These are phyloP conservation scores for Perccottus glenii DNA, from an alignment of 2,113 vertebrate genomes.

Conservation along the genomic window DNA sequence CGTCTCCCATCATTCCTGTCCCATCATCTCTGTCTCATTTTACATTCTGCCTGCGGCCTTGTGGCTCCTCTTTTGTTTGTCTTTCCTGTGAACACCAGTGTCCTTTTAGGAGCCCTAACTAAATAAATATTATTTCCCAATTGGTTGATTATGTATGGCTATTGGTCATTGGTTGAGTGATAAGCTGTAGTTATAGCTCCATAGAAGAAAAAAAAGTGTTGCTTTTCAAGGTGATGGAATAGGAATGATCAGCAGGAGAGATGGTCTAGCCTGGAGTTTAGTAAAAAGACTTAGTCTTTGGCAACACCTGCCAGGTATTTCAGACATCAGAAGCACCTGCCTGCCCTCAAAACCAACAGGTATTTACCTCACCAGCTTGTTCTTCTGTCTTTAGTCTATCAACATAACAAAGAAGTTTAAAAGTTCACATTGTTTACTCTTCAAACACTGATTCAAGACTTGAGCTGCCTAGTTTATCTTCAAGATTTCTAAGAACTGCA, in stretches of 20 bases:
- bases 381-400: constrained; percentile 29
- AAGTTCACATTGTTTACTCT: neutral
- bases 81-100: neutral
- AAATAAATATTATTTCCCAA: too few species aligned
- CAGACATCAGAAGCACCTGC: neutral
- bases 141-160: too few species aligned
- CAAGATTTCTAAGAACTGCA: neutral
- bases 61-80: constrained; percentile 5
- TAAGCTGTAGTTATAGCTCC: too few species aligned
- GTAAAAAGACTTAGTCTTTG: constrained; percentile 9
- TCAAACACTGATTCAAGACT: neutral
- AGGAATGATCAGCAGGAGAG: neutral
- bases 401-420: constrained; percentile 4
- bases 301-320: constrained; percentile 14
- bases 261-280: constrained; percentile 19
- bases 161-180: too few species aligned
- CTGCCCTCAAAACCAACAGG: neutral
- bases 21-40: constrained; percentile 29
- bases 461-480: neutral
- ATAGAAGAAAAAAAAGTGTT: neutral
- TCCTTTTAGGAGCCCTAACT: too few species aligned
- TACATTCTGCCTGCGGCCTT: constrained; percentile 45
- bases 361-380: constrained; percentile 25
- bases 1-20: too few species aligned
- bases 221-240: neutral